A percentile compares a stretch with the other conserved stretches of the same genome.
These are phyloP conservation scores for Dynastes hyllus DNA, from an alignment of 2,888 invertebrate species.

Conservation along the genomic window DNA sequence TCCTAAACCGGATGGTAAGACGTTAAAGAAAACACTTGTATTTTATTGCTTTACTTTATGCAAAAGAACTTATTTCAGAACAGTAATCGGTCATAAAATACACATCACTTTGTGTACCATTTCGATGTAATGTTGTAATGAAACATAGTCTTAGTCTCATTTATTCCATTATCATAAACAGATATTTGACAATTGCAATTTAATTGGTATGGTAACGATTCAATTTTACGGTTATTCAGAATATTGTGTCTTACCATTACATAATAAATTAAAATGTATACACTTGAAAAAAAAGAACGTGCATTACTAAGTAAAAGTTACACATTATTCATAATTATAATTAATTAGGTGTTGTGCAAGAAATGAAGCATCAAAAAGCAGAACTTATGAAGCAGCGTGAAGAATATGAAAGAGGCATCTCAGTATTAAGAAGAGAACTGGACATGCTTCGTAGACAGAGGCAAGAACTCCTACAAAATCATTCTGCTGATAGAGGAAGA, in stretches of 20 bases:
- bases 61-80: background rate
- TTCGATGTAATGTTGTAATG: background rate
- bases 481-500: slow-evolving; percentile 80
- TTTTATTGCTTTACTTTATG: background rate
- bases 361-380: slow-evolving; percentile 87
- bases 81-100: background rate
- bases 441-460: slow-evolving; percentile 86
- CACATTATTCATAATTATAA: slow-evolving; percentile 6
- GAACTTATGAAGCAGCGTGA: slow-evolving; percentile 86
- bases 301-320: background rate
- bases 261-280: too few species aligned
- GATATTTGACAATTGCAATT: too few species aligned
- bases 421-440: slow-evolving; percentile 83
- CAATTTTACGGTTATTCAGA: too few species aligned
- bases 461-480: slow-evolving; percentile 82
- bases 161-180: too few species aligned
- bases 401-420: slow-evolving; percentile 85
- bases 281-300: too few species aligned
- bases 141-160: too few species aligned
- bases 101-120: background rate
- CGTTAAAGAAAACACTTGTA: background rate
- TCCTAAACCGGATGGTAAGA: slow-evolving; percentile 40
- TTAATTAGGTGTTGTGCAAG: slow-evolving; percentile 82
- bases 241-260: too few species aligned
- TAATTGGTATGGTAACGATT: too few species aligned